Evolutionary conservation across 2,888 invertebrate species (phyloP), one percentile per base, ranked within the genome.

Genomic region (Galerucella nymphaeae): DNA sequence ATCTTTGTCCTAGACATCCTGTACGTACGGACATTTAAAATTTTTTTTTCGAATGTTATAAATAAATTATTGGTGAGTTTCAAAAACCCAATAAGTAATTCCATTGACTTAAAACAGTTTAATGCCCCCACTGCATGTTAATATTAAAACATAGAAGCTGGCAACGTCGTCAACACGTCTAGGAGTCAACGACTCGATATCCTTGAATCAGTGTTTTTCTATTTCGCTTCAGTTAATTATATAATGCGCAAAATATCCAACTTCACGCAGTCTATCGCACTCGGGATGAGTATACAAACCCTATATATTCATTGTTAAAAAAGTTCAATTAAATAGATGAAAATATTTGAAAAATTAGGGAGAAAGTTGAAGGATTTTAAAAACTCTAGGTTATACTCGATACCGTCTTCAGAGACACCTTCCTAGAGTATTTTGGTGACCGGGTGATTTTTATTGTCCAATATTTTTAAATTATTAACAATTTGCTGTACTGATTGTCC

Each of bases 121-220:
- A 53, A 53, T 38, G 30, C 58, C 58, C 58, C n/a, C 38, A 16
- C 23, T 30, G 58, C 18, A 14, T 58, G 23, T 58, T 58, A 30
- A 58, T 30, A 30, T 58, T 14, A 58, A 14, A 16, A n/a, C 9
- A 42, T 41, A 30, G 38, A 38, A 61, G 16, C 61, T 38, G 53
- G 62, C 68, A 68, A 68, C 62, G 53, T 61, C 53, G 61, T 30
- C 66, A 62, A 65, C 71, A 55, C 64, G 66, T 76, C 75, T 77
- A 75, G 75, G 75, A 77, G 80, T 81, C 81, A 79, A 73, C 78
- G 81, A 81, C 81, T 78, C 71, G 72, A 48, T 81, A 78, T 77
- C 81, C 81, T 80, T 80, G 79, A 78, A 77, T 73, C 63, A 72
- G 68, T 75, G 68, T 78, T 78, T 75, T 73, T 75, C 69, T 73